Base-by-base conservation (phyloP, 2,797 vertebrate genomes). In the Acropternis orthonyx region DNA sequence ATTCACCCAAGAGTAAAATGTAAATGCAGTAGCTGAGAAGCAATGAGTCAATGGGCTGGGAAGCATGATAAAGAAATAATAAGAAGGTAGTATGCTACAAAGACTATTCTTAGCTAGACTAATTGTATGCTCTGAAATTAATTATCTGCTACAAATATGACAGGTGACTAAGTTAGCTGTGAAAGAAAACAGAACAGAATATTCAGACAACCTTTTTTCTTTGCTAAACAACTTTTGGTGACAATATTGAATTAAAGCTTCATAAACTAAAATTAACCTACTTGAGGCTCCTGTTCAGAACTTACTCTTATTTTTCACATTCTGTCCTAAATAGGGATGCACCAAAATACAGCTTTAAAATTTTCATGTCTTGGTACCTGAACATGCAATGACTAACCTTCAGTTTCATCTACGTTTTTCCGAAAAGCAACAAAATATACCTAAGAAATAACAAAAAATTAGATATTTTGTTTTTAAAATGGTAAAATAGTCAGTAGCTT, bases 1-100 rank as follows among this genome's bases (percentile, higher is more conserved):
- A 97, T 95, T 96, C 92, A 94, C 88, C 84, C 93, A 96, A 96
- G 96, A 97, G 95, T 96, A 95, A 97, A 97, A 98, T 96, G 88
- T 92, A 97, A 97, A 97, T 95, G 96, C 86, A 97, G 96, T 94
- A 93, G 94, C 96, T 93, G 78, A 93, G 82, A 93, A 97, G 89
- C 97, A 98, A 97, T 96, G 95, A 97, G 87, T 94, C 92, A 94
- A 74, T 88, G 88, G 95, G 55, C 81, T 89, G 61, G 85, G 85
- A 92, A 92, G 55, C 73, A 63, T 52, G 92, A 96, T 89, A 95
- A 92, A 97, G 95, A 86, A 97, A 92, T 85, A 96, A 97, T 92
- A 97, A 94, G 91, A 97, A 93, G 84, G 83, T 91, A 79, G 62
- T 49, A 88, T 77, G 80, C 84, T 89, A 88, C 58, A 90, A 83